phyloP scores from a whole-genome alignment of 2,113 vertebrate genomes.

The Deroptyus accipitrinus region DNA sequence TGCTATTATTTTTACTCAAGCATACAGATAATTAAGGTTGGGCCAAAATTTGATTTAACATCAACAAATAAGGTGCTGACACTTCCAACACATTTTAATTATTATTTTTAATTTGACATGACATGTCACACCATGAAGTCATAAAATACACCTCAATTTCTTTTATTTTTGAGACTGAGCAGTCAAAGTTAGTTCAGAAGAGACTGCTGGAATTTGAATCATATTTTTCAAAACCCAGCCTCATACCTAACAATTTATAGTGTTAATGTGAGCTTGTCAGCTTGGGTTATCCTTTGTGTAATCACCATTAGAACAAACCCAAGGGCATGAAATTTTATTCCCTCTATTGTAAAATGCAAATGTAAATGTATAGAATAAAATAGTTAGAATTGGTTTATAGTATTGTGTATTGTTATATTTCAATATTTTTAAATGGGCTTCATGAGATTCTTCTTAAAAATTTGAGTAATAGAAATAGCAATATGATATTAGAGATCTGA shows the following conservation, averaged over 20 bases:
- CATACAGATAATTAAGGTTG: neutral
- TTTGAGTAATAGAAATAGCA: neutral
- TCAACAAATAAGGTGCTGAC: neutral
- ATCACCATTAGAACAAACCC: neutral
- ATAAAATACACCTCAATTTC: neutral
- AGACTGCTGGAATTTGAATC: neutral
- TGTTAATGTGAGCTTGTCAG: neutral
- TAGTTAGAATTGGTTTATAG: neutral
- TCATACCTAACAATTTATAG: neutral
- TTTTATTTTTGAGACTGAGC: neutral
- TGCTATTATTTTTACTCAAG: neutral
- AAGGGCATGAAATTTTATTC: neutral
- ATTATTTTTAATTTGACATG: neutral
- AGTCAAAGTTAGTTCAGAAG: neutral
- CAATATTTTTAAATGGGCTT: neutral
- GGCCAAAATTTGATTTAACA: neutral
- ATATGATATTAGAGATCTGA: neutral
- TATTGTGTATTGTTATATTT: rapidly evolving
- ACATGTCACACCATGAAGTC: neutral
- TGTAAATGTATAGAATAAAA: neutral
- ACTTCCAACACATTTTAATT: neutral
- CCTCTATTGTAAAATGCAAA: neutral
- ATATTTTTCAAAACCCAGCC: neutral
- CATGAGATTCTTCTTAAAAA: neutral
- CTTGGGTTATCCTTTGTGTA: neutral